Conservation (phyloP, 2,888 invertebrate species). For the Nomada goodeniana region DNA sequence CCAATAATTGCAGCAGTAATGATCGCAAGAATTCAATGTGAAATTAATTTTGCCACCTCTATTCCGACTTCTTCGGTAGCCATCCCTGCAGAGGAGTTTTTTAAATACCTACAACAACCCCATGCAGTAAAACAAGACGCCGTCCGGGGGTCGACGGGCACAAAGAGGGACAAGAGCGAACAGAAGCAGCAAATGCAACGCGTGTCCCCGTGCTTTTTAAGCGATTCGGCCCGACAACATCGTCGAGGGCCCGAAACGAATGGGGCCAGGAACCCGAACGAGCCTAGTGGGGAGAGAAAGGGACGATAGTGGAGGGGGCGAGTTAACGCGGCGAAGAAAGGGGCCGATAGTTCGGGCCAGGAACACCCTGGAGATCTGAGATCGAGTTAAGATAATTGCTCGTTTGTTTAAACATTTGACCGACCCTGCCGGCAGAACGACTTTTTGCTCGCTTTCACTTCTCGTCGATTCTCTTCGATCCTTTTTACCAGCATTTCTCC, state of each 20-base stretch:
- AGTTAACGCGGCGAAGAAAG: slow-evolving; percentile 52
- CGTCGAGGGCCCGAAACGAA: slow-evolving; percentile 44
- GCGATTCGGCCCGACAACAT: slow-evolving; percentile 40
- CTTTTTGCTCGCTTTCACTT: slow-evolving; percentile 71
- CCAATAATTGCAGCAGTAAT: no score
- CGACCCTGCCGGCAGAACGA: slow-evolving; percentile 62
- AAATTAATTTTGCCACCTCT: no score
- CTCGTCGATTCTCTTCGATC: slow-evolving; percentile 11
- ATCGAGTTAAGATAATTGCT: slow-evolving; percentile 84
- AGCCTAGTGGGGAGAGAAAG: not conserved
- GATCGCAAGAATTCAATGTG: no score
- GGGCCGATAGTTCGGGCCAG: slow-evolving; percentile 51
- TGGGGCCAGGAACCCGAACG: slow-evolving; percentile 5
- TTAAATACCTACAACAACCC: no score
- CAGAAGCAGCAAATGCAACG: slow-evolving; percentile 79
- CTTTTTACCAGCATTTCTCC: not conserved
- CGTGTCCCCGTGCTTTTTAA: slow-evolving; percentile 76
- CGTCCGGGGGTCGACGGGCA: not conserved
- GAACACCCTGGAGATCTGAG: slow-evolving; percentile 76
- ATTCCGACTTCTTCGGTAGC: no score
- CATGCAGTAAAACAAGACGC: no score
- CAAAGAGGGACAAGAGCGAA: slow-evolving; percentile 52
- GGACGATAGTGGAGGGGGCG: not conserved
- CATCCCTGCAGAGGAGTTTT: no score
- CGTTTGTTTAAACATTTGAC: slow-evolving; percentile 83